phyloP scores from a whole-genome alignment of 2,113 vertebrate genomes.

The Mellivora capensis region DNA sequence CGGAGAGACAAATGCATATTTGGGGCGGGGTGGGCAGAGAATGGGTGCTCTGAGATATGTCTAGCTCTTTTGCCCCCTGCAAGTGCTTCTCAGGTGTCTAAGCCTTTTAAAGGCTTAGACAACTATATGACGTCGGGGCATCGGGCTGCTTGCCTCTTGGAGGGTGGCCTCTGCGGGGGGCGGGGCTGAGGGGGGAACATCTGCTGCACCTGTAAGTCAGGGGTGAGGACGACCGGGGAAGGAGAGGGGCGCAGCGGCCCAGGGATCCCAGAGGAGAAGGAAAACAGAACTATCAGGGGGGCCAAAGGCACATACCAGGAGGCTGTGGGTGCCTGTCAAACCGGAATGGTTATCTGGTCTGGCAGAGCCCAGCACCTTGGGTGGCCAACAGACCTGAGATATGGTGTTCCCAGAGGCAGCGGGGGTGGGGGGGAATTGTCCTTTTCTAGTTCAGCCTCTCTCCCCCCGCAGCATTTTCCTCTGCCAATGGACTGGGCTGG shows the following conservation, averaged over 20 bases:
- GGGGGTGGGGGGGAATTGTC: too few relatives aligned
- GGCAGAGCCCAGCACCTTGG: conserved; percentile 20
- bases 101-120: not conserved
- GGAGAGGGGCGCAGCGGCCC: not conserved
- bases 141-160: not conserved
- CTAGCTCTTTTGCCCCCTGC: not conserved
- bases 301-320: not conserved
- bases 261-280: not conserved
- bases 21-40: not conserved
- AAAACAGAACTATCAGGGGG: conserved; percentile 35
- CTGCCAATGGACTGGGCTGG: not conserved
- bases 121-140: not conserved
- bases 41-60: rapidly evolving
- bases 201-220: not conserved
- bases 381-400: conserved; percentile 35
- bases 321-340: not conserved
- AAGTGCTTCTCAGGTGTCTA: not conserved
- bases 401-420: not conserved
- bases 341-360: conserved; percentile 48
- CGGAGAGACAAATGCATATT: not conserved
- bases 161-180: not conserved
- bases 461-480: not conserved
- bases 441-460: not conserved
- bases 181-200: not conserved
- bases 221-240: not conserved